These are phyloP conservation scores for Papilio elwesi DNA, from an alignment of 2,888 invertebrate species.

Conservation along the genomic window DNA sequence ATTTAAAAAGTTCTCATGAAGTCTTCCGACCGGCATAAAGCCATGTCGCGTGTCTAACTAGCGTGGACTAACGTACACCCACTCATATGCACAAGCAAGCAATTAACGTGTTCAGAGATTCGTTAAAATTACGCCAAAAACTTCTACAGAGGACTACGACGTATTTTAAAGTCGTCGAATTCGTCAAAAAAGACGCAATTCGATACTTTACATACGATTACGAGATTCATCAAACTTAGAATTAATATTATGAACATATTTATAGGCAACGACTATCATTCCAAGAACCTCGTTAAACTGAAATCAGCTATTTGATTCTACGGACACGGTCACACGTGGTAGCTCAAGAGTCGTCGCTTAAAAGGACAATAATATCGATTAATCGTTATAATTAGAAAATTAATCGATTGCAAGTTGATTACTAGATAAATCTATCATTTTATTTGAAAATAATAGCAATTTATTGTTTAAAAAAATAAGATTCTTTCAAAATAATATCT, in stretches of 20 bases:
- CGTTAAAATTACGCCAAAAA: conserved; percentile 76
- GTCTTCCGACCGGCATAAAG: background rate
- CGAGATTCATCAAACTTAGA: conserved; percentile 70
- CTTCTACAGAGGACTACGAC: conserved; percentile 72
- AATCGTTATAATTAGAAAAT: conserved; percentile 35
- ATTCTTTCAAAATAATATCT: background rate
- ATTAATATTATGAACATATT: conserved; percentile 77
- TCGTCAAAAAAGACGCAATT: conserved; percentile 80
- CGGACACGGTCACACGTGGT: conserved; percentile 16
- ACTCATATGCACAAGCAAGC: conserved; percentile 78
- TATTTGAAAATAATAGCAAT: conserved; percentile 36
- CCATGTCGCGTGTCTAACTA: conserved; percentile 35
- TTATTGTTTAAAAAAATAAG: conserved; percentile 24
- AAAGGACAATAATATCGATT: conserved; percentile 43
- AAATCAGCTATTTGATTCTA: conserved; percentile 58
- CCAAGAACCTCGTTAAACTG: conserved; percentile 77
- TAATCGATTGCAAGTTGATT: conserved; percentile 17
- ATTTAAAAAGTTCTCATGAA: conserved; percentile 4
- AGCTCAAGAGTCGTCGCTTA: conserved; percentile 21
- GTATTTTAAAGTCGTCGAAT: conserved; percentile 77
- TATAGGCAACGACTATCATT: conserved; percentile 72
- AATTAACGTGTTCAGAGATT: conserved; percentile 74
- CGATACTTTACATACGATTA: conserved; percentile 78
- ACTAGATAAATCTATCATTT: conserved; percentile 37
- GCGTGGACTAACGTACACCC: conserved; percentile 42